Evolutionary conservation across 2,797 vertebrate species (phyloP), one percentile per base, ranked within the genome.

Genomic region (Bovichtus diacanthus): DNA sequence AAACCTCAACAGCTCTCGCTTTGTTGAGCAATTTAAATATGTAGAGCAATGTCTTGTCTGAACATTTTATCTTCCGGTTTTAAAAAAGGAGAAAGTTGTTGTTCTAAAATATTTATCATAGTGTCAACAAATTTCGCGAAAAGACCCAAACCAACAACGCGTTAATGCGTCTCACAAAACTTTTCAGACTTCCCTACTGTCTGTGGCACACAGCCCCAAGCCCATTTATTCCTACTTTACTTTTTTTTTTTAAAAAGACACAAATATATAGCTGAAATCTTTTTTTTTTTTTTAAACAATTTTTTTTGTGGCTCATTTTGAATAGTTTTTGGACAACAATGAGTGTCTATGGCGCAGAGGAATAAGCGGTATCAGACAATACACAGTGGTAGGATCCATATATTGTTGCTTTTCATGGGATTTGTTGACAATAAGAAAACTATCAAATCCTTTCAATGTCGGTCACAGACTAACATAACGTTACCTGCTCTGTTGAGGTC

Each of bases 401-500:
- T 12, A 70, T 38, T 47, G 19, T 7, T 36, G 8, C 13, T 59
- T 46, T 25, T 36, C 5, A 3, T 21, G 16, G 4, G n/a, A 54
- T 61, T 55, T 60, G 1, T 50, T n/a, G 16, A 41, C 15, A 27
- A 10, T 10, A 19, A 59, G 3, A 34, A 23, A 47, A 41, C 55
- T 1, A 51, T n/a, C 23, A 13, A 51, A 23, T 46, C 39, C 23
- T 38, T 69, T 55, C 44, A 61, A 4, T 8, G 12, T 4, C 7
- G 5, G 2, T 5, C 9, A 25, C 49, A 31, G 19, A 21, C 12
- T 15, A 9, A 31, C 0, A 2, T 13, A 1, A 8, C 0, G 21
- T 64, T 71, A 94, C 93, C 93, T 86, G 94, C 98, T 89, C 98
- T 94, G 90, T 99, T 99, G 86, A 99, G 94, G 88, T 99, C 98